phyloP scores from a whole-genome alignment of 2,113 vertebrate species.

The Cinclus mexicanus region DNA sequence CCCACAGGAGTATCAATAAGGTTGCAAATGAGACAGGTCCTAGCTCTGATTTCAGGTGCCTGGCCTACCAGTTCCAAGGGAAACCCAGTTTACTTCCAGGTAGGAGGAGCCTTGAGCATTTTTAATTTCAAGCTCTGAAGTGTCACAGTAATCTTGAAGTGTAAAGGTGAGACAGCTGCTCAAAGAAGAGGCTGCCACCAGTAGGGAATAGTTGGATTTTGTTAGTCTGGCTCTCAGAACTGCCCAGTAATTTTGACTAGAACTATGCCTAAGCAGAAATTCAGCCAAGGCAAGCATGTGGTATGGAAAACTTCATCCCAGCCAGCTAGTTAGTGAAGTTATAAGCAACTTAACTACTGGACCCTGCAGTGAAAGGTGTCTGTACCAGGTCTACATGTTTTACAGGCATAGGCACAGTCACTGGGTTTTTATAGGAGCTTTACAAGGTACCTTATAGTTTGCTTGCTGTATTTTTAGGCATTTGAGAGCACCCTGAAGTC shows the following conservation, averaged over 20 bases:
- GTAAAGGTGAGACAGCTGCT: not conserved
- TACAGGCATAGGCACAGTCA: not conserved
- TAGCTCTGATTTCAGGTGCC: not conserved
- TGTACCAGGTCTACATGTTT: not conserved
- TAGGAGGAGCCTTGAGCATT: not conserved
- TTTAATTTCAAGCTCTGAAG: not conserved
- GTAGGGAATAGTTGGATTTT: not conserved
- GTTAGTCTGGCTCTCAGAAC: not conserved
- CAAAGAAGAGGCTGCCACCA: not conserved
- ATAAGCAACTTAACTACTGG: not conserved
- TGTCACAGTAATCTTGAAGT: not conserved
- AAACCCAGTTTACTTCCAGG: not conserved
- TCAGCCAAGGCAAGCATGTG: not conserved
- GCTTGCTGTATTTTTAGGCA: conserved; percentile 73
- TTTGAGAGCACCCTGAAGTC: conserved; percentile 97
- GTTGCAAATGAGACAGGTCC: not conserved
- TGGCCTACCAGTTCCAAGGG: not conserved
- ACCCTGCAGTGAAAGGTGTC: not conserved
- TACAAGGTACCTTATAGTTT: not conserved
- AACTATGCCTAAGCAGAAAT: not conserved
- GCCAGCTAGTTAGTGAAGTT: not conserved
- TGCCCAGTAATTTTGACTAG: not conserved
- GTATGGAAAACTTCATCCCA: not conserved
- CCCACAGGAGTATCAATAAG: not conserved
- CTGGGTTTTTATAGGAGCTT: not conserved